phyloP scores from a whole-genome alignment of 2,888 invertebrate species.

The Drosophila greeni region DNA sequence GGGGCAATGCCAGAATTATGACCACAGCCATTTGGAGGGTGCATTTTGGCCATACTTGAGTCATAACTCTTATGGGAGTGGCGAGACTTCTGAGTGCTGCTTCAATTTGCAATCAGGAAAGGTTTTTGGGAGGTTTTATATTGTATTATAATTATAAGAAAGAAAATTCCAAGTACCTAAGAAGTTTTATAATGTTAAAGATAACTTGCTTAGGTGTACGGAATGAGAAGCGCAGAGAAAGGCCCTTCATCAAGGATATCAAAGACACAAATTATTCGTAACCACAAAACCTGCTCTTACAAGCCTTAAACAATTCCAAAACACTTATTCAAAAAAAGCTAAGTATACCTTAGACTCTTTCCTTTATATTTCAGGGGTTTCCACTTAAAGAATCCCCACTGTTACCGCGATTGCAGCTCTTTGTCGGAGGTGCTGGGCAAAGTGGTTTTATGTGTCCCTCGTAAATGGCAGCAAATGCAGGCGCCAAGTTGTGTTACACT shows the following conservation, averaged over 20 bases:
- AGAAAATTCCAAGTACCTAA: neutral
- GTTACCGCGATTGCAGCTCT: neutral
- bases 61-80: neutral
- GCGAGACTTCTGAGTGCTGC: neutral
- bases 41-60: slow-evolving; percentile 17
- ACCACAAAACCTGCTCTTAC: no score
- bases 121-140: neutral
- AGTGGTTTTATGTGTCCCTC: slow-evolving; percentile 38
- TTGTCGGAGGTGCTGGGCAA: neutral
- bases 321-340: neutral
- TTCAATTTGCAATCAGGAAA: neutral
- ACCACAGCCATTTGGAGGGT: slow-evolving; percentile 25
- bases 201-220: no score
- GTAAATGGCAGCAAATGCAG: slow-evolving; percentile 26
- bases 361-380: no score
- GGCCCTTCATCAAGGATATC: no score
- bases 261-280: neutral
- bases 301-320: neutral
- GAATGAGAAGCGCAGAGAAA: no score
- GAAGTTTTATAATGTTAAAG: no score
- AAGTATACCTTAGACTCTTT: neutral
- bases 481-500: slow-evolving; percentile 17
- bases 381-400: neutral
- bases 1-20: slow-evolving; percentile 28
- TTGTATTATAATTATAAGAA: neutral